These are phyloP conservation scores for Ptyas mucosa DNA, from an alignment of 2,113 vertebrate species.

Conservation along the genomic window DNA sequence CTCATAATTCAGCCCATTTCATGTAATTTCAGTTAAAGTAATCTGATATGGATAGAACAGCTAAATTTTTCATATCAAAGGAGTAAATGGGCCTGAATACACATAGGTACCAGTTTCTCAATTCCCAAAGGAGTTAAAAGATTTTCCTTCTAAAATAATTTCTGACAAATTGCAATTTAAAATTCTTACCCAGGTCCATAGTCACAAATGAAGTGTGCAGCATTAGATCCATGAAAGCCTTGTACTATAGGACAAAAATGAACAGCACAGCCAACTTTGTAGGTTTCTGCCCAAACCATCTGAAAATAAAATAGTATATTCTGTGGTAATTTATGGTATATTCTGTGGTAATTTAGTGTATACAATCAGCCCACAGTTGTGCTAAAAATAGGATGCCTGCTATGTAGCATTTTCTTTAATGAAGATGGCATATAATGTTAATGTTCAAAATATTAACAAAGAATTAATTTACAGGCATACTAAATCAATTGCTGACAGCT, in stretches of 20 bases:
- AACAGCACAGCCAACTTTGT: conserved; percentile 67
- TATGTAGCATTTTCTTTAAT: background rate
- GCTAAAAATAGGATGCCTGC: background rate
- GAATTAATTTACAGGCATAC: background rate
- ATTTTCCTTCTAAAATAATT: background rate
- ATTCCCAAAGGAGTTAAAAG: background rate
- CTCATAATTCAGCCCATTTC: background rate
- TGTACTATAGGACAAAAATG: conserved; percentile 43
- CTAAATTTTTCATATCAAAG: background rate
- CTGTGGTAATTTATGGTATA: background rate
- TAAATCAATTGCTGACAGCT: background rate
- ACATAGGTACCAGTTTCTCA: background rate
- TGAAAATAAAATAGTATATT: conserved; percentile 29
- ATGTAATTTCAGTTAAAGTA: background rate
- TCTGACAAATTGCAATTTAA: background rate
- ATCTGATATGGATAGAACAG: background rate
- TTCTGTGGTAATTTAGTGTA: conserved; percentile 1
- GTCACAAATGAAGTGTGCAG: conserved; percentile 62
- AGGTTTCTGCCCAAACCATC: conserved; percentile 63
- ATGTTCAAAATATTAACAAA: background rate
- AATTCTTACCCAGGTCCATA: conserved; percentile 62
- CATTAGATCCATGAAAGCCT: background rate
- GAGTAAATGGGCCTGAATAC: background rate
- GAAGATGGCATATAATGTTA: background rate
- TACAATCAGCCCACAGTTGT: background rate